A percentile compares a stretch with the other conserved stretches of the same genome.
Evolutionary conservation across 1,140 invertebrate species (phyloP).

Genomic region (Pissodes strobi): DNA sequence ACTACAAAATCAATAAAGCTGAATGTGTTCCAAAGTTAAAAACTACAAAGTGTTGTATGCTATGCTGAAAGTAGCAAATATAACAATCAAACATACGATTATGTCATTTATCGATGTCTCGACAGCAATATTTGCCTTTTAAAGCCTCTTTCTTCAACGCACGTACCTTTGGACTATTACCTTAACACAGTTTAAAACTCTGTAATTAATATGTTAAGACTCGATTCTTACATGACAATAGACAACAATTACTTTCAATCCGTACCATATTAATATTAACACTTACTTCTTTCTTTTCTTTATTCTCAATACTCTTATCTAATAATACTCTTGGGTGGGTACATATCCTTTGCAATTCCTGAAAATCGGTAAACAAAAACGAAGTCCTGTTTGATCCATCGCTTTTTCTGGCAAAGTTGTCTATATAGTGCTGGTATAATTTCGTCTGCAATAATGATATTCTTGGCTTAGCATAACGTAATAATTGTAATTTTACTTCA

Average conservation of each 20-base stretch:
- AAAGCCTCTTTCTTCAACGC: no score
- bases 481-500: no score
- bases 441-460: conserved; percentile 9
- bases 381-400: conserved; percentile 41
- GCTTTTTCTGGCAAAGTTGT: conserved; percentile 54
- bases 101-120: neutral
- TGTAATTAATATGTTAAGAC: no score
- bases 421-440: conserved; percentile 64
- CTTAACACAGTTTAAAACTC: no score
- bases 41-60: no score
- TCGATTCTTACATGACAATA: neutral
- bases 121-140: neutral
- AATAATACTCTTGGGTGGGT: conserved; percentile 82
- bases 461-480: no score
- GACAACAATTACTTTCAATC: neutral
- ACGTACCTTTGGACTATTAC: no score
- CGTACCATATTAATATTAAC: neutral
- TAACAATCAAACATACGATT: no score
- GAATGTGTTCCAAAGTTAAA: no score
- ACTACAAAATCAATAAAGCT: no score
- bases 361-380: conserved; percentile 72
- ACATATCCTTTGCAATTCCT: conserved; percentile 78
- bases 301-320: conserved; percentile 58
- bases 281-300: conserved; percentile 33
- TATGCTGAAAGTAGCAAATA: no score